These are phyloP conservation scores for Mobula birostris DNA, from an alignment of 2,113 vertebrate species.

Conservation along the genomic window DNA sequence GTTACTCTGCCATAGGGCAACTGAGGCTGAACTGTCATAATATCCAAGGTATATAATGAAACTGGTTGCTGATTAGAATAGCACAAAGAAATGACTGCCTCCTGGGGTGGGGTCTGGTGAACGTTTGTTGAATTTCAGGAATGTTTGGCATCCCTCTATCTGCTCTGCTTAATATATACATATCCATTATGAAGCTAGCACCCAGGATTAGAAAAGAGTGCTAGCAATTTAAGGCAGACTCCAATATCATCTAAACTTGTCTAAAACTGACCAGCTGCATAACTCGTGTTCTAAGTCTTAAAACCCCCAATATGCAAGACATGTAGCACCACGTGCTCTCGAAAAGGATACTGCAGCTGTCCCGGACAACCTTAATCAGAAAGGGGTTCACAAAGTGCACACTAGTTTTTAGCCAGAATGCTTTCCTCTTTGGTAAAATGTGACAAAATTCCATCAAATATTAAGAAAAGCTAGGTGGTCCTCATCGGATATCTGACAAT, in stretches of 20 bases:
- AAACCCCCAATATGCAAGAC: background rate
- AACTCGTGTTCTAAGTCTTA: background rate
- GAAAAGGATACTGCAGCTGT: too few species aligned
- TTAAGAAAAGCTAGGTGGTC: too few species aligned
- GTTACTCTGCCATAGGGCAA: background rate
- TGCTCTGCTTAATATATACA: background rate
- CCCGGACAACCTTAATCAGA: too few species aligned
- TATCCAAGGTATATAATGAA: background rate
- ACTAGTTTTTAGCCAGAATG: too few species aligned
- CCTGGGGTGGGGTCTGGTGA: background rate
- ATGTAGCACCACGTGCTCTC: too few species aligned
- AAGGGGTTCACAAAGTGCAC: too few species aligned
- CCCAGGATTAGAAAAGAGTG: background rate
- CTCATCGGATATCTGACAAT: too few species aligned
- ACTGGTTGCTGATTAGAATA: background rate
- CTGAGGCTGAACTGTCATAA: background rate
- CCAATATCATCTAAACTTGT: background rate
- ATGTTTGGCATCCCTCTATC: background rate
- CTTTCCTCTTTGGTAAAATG: too few species aligned
- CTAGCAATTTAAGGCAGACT: background rate
- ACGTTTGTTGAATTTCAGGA: background rate
- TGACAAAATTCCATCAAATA: too few species aligned
- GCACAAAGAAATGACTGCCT: background rate
- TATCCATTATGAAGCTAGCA: background rate
- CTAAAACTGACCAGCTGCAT: background rate